Evolutionary conservation across 2,113 vertebrate genomes (phyloP).

Genomic region (Sterna hirundo): DNA sequence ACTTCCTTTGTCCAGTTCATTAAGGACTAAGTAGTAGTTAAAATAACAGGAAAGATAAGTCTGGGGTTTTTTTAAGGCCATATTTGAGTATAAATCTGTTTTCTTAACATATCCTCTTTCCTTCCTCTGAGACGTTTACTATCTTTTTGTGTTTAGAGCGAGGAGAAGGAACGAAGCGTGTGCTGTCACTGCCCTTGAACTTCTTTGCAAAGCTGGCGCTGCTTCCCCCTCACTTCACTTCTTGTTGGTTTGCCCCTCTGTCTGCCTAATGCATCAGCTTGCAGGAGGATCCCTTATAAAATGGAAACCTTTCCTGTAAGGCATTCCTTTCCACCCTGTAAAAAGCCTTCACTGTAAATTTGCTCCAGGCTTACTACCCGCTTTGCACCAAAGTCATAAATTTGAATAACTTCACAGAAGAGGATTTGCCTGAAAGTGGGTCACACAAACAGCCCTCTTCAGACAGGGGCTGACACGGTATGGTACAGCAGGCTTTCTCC

Average conservation of each 20-base stretch:
- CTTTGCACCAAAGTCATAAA: constrained; percentile 63
- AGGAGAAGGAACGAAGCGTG: not conserved
- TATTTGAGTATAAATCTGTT: constrained; percentile 36
- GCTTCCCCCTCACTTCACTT: not conserved
- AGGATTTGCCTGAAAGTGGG: constrained; percentile 36
- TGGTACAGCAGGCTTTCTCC: constrained; percentile 61
- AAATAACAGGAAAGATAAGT: constrained; percentile 27
- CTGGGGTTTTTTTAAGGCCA: not conserved
- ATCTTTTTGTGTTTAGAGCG: constrained; percentile 35
- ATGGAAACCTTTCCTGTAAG: constrained; percentile 31
- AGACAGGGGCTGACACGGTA: constrained; percentile 39
- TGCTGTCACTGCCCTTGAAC: constrained; percentile 44
- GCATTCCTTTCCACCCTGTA: constrained; percentile 34
- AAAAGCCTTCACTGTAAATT: constrained; percentile 44
- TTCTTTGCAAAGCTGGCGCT: not conserved
- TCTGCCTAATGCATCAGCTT: constrained; percentile 19
- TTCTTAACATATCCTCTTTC: constrained; percentile 47
- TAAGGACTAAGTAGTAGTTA: constrained; percentile 29
- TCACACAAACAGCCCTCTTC: not conserved
- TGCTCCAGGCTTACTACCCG: constrained; percentile 47
- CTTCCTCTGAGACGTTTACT: constrained; percentile 31
- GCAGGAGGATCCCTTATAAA: constrained; percentile 42
- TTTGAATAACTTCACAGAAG: constrained; percentile 58
- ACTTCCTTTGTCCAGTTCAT: constrained; percentile 8
- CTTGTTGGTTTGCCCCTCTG: constrained; percentile 7